phyloP scores from a whole-genome alignment of 2,888 invertebrate species.

The Drosophila crucigera region DNA sequence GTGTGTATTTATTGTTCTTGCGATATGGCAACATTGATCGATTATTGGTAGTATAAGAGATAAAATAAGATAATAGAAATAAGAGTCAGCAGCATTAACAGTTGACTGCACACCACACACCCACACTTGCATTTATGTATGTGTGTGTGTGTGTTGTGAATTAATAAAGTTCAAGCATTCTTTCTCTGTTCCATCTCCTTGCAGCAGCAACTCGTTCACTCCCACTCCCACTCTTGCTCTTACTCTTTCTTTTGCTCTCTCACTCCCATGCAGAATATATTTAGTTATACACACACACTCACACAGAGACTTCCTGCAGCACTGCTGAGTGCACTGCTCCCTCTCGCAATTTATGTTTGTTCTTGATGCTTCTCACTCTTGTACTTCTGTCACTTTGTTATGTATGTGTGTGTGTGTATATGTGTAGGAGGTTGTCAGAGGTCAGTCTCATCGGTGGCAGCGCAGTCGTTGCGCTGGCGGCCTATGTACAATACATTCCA shows the following conservation, averaged over 20 bases:
- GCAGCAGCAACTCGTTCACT: conserved; percentile 40
- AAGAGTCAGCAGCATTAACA: conserved; percentile 2
- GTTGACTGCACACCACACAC: conserved; percentile 1
- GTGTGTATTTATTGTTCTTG: conserved; percentile 5
- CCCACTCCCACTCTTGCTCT: conserved; percentile 3
- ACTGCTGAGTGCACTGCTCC: conserved; percentile 70
- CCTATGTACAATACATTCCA: conserved; percentile 59
- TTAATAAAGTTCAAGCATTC: conserved; percentile 40
- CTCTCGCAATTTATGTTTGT: conserved; percentile 68
- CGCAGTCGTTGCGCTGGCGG: conserved; percentile 55
- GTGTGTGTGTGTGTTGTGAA: conserved; percentile 15
- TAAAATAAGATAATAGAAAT: not conserved
- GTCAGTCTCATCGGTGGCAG: conserved; percentile 76
- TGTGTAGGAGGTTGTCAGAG: conserved; percentile 81
- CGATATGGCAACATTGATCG: conserved; percentile 17
- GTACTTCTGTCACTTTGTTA: conserved; percentile 39
- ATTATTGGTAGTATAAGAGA: conserved; percentile 1
- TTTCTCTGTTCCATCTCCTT: conserved; percentile 26
- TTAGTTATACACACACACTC: not conserved
- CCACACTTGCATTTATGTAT: not conserved
- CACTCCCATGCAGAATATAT: conserved; percentile 14
- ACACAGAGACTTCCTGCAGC: conserved; percentile 40
- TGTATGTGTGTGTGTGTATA: conserved; percentile 19
- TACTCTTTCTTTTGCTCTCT: conserved; percentile 4
- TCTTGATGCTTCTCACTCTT: conserved; percentile 56